Conservation (phyloP, 2,888 invertebrate species). For the Drosophila neotestacea region DNA sequence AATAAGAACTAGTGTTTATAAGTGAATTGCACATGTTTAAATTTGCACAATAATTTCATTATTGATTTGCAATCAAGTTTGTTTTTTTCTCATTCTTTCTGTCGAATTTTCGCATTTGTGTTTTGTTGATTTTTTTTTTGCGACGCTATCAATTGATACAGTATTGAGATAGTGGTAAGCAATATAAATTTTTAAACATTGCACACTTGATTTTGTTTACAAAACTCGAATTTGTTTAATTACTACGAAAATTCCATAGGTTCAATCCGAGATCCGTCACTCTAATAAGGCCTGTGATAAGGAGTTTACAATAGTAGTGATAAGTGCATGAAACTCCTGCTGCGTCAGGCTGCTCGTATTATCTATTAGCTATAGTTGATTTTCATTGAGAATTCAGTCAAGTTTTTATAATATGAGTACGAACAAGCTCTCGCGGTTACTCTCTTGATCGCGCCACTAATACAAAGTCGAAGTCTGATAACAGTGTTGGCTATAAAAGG, state of each 20-base stretch:
- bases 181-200: background rate
- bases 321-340: background rate
- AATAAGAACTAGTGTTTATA: constrained; percentile 54
- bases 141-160: constrained; percentile 18
- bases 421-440: constrained; percentile 14
- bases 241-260: constrained; percentile 11
- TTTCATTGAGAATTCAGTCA: constrained; percentile 29
- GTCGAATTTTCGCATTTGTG: constrained; percentile 23
- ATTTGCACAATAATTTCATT: constrained; percentile 51
- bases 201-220: background rate
- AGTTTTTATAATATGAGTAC: constrained; percentile 23
- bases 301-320: background rate
- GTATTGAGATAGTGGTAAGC: constrained; percentile 11
- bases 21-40: constrained; percentile 48
- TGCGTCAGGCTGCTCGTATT: constrained; percentile 11
- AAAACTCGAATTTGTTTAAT: constrained; percentile 4
- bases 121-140: constrained; percentile 41
- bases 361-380: constrained; percentile 4
- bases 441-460: constrained; percentile 37
- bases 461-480: constrained; percentile 41
- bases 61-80: constrained; percentile 54
- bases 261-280: background rate
- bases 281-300: constrained; percentile 14
- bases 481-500: constrained; percentile 47
- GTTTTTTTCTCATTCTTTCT: constrained; percentile 5